Conservation (phyloP, 2,888 invertebrate species). For the Polydrusus pterygomalis region DNA sequence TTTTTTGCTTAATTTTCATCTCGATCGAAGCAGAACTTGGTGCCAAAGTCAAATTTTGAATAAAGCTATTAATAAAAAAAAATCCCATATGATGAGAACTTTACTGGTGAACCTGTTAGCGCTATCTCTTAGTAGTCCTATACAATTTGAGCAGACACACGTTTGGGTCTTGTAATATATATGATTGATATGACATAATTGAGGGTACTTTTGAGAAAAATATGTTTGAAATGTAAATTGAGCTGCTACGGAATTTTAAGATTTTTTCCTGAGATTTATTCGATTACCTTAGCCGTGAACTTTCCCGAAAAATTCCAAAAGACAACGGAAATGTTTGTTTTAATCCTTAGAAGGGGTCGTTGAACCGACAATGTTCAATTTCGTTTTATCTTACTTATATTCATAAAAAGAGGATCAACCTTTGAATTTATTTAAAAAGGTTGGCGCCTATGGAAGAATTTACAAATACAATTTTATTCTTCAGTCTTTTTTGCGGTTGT, state of each 20-base stretch:
- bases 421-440: constrained; percentile 4
- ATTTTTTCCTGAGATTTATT: constrained; percentile 4
- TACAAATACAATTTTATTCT: not conserved
- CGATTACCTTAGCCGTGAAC: constrained; percentile 13
- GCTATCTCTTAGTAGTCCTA: too few relatives aligned
- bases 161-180: too few relatives aligned
- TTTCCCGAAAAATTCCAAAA: constrained; percentile 11
- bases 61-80: too few relatives aligned
- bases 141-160: too few relatives aligned
- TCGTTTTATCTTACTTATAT: constrained; percentile 15
- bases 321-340: constrained; percentile 28
- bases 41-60: too few relatives aligned
- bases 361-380: constrained; percentile 18
- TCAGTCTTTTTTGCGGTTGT: too few relatives aligned
- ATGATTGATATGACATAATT: too few relatives aligned
- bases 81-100: too few relatives aligned
- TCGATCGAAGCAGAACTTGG: too few relatives aligned
- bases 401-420: not conserved
- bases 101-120: too few relatives aligned
- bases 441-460: not conserved
- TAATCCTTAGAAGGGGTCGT: constrained; percentile 9
- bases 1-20: too few relatives aligned
- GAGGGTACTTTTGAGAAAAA: not conserved
- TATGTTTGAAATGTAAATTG: not conserved
- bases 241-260: not conserved